Conservation (phyloP, 2,113 vertebrate species). For the Alligator mississippiensis region DNA sequence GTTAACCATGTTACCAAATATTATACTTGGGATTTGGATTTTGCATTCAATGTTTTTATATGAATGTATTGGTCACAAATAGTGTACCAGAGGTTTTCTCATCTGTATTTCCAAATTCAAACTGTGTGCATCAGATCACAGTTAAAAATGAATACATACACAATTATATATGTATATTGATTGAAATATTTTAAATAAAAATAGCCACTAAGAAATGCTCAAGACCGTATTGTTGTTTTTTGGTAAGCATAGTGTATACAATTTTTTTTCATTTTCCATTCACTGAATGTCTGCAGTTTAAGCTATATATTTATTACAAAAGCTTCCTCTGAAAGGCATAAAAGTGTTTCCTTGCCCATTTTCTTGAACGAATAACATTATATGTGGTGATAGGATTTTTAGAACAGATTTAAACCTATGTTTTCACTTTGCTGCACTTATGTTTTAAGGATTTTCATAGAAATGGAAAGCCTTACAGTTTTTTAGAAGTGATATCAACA, state of each 20-base stretch:
- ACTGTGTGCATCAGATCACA: slow-evolving; percentile 26
- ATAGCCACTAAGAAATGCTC: slow-evolving; percentile 35
- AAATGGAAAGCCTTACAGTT: neutral
- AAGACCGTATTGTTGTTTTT: slow-evolving; percentile 47
- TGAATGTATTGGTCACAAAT: slow-evolving; percentile 37
- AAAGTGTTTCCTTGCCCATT: neutral
- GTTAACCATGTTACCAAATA: neutral
- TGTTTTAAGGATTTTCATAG: neutral
- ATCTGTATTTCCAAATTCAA: slow-evolving; percentile 40
- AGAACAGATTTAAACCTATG: rapidly evolving
- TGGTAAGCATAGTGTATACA: neutral
- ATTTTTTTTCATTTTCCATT: neutral
- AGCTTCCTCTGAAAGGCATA: neutral
- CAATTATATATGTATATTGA: slow-evolving; percentile 8
- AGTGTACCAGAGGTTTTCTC: neutral
- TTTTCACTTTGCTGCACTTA: neutral
- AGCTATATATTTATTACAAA: neutral
- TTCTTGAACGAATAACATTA: neutral
- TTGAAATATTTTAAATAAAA: slow-evolving; percentile 68
- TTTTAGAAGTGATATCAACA: neutral
- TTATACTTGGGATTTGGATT: slow-evolving; percentile 4
- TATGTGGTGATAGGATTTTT: neutral
- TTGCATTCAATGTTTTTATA: slow-evolving; percentile 50
- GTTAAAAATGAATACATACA: slow-evolving; percentile 21
- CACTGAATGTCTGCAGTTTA: slow-evolving; percentile 21